Evolutionary conservation across 1,140 invertebrate genomes (phyloP).

Genomic region (Diabrotica virgifera): DNA sequence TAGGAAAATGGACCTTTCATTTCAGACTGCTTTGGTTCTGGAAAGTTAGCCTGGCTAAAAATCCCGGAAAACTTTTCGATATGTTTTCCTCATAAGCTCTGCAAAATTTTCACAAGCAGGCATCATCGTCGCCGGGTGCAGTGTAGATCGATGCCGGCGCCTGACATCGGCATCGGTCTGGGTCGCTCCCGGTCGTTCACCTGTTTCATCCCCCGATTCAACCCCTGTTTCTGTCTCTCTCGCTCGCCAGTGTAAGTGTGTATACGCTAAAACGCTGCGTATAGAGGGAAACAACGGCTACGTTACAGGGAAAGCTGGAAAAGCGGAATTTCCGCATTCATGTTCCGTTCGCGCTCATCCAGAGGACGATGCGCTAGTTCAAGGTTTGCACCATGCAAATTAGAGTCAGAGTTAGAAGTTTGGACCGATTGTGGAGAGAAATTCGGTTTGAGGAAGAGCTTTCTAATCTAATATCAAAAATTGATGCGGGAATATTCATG

Average conservation of each 20-base stretch:
- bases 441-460: no score
- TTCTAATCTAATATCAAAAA: no score
- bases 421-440: no score
- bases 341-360: neutral
- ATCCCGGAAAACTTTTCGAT: no score
- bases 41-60: no score
- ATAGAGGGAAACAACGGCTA: neutral
- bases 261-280: neutral
- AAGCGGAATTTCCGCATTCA: constrained; percentile 1
- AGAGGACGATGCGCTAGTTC: neutral
- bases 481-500: no score
- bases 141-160: constrained; percentile 36
- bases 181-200: constrained; percentile 43
- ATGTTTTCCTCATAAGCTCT: no score
- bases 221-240: neutral
- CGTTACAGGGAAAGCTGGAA: neutral
- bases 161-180: constrained; percentile 43
- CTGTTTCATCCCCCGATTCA: constrained; percentile 34
- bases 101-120: no score
- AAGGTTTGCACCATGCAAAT: neutral
- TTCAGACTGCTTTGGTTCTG: no score
- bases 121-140: constrained; percentile 27
- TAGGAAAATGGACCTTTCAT: no score
- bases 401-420: no score
- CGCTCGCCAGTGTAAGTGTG: neutral